phyloP scores from a whole-genome alignment of 2,113 vertebrate genomes.

The Microtus montanus region DNA sequence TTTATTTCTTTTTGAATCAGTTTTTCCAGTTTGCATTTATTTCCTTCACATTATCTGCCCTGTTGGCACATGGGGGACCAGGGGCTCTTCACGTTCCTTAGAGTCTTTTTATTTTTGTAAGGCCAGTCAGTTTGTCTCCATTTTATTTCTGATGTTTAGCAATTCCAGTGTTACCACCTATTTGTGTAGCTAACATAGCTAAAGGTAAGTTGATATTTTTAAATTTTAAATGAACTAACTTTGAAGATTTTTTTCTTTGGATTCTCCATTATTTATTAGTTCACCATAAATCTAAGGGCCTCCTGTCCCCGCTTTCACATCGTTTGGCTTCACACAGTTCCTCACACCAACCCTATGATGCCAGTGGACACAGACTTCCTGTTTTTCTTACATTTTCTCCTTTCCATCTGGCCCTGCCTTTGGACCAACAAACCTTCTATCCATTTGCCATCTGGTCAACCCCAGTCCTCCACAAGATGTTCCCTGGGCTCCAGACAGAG shows the following conservation, averaged over 20 bases:
- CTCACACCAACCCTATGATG: background rate
- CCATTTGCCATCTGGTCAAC: background rate
- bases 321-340: background rate
- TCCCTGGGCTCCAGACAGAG: background rate
- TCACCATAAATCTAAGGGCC: background rate
- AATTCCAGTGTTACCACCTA: background rate
- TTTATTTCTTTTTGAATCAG: background rate
- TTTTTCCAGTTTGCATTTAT: background rate
- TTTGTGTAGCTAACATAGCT: background rate
- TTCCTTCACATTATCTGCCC: background rate
- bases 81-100: background rate
- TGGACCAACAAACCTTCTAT: background rate
- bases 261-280: slow-evolving; percentile 4
- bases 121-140: background rate
- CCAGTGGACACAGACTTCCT: no score
- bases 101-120: background rate
- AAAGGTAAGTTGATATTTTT: background rate
- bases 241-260: background rate
- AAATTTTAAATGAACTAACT: background rate
- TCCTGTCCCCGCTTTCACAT: background rate
- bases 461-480: background rate
- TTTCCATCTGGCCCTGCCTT: background rate
- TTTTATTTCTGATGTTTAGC: background rate
- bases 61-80: background rate
- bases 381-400: background rate